Conservation (phyloP, 2,113 vertebrate genomes). For the Sebastes schlegelii region DNA sequence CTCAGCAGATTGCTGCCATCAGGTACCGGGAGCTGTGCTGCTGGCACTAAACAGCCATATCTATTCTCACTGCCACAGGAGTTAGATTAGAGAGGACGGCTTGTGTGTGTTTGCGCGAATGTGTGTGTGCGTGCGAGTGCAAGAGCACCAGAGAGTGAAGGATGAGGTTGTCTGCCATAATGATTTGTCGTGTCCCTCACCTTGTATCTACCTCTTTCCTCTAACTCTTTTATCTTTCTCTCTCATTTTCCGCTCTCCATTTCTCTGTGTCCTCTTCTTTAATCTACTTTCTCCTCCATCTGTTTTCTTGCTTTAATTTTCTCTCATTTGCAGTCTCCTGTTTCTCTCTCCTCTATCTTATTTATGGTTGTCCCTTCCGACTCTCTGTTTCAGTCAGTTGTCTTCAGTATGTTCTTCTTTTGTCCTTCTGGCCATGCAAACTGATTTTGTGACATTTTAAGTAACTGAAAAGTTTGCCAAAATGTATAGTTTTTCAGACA, state of each 20-base stretch:
- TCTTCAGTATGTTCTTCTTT: neutral
- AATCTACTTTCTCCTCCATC: constrained; percentile 52
- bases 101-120: constrained; percentile 13
- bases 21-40: constrained; percentile 68
- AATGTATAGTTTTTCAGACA: neutral
- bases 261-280: constrained; percentile 41
- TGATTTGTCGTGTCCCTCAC: constrained; percentile 69
- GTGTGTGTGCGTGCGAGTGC: neutral
- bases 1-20: constrained; percentile 75
- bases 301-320: constrained; percentile 20
- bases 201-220: constrained; percentile 48
- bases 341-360: constrained; percentile 14
- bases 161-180: constrained; percentile 71
- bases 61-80: constrained; percentile 72
- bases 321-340: constrained; percentile 20
- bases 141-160: constrained; percentile 63
- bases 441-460: neutral
- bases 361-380: constrained; percentile 1
- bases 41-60: constrained; percentile 76
- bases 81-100: constrained; percentile 63
- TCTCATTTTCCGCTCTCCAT: constrained; percentile 50
- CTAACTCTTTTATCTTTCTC: constrained; percentile 37
- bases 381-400: constrained; percentile 13
- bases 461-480: neutral
- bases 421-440: neutral